A percentile compares a stretch with the other conserved stretches of the same genome.
Evolutionary conservation across 2,888 invertebrate genomes (phyloP).

Genomic region (Agrochola lota): DNA sequence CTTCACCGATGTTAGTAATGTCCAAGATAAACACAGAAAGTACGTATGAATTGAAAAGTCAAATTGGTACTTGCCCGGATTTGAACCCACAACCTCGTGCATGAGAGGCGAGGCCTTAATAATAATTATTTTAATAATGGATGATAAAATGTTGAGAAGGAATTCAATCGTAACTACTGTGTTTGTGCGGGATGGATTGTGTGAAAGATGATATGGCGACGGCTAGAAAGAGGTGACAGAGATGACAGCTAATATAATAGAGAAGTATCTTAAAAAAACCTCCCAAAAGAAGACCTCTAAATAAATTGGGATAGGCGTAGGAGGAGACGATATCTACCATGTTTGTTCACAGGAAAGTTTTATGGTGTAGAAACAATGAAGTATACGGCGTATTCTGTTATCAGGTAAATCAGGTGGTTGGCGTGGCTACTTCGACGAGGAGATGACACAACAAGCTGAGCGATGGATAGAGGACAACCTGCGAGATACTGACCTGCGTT

Average conservation of each 20-base stretch:
- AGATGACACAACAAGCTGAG: slow-evolving; percentile 92
- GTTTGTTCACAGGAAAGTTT: not conserved
- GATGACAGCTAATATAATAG: too few relatives aligned
- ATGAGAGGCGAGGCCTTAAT: too few relatives aligned
- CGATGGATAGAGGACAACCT: slow-evolving; percentile 93
- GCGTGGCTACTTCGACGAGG: slow-evolving; percentile 93
- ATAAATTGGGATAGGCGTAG: not conserved
- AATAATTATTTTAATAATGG: not conserved
- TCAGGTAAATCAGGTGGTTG: slow-evolving; percentile 92
- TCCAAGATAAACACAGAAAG: not conserved
- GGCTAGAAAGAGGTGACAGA: too few relatives aligned
- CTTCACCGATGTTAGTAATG: too few relatives aligned
- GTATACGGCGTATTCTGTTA: slow-evolving; percentile 6
- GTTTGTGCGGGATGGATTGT: not conserved
- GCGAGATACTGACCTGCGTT: slow-evolving; percentile 90
- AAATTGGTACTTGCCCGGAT: not conserved
- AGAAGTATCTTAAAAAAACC: too few relatives aligned
- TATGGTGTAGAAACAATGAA: not conserved
- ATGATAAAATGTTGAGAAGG: not conserved
- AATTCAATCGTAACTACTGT: not conserved
- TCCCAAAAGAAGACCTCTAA: too few relatives aligned
- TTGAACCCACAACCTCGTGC: not conserved
- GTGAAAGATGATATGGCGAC: not conserved
- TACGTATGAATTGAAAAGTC: not conserved
- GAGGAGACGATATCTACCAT: not conserved